Base-by-base conservation (phyloP, 2,797 vertebrate genomes). In the Dallia pectoralis region DNA sequence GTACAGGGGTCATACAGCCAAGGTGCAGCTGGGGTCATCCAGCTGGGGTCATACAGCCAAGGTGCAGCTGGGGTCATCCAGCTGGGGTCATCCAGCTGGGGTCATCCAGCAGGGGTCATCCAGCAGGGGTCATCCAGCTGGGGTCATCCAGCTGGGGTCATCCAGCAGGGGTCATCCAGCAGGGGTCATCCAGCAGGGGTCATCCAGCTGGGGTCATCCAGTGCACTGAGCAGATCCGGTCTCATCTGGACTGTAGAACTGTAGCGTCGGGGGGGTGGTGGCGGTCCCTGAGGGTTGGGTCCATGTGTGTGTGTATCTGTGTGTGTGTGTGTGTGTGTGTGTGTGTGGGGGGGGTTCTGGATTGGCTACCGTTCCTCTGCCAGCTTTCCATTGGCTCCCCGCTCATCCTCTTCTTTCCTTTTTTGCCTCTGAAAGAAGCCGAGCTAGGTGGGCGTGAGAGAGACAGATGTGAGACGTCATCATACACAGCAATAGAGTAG, bases 381-480 rank as follows among this genome's bases (percentile, higher is more conserved):
- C 77, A 90, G 93, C 81, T 94, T 96, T 74, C 92, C 85, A 12
- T 92, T 93, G 22, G 78, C 85, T 79, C 92, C 94, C 76, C 77
- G 90, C 83, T 94, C 91, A 0, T 91, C 87, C 0, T 92, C 86
- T 0, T 93, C 94, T 65, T 86, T 88, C 74, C 91, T 87, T 77
- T 92, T 94, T 83, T 94, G 96, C 82, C 91, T 95, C 87, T 91
- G 94, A 85, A 99, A 99, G 88, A 99, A 99, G 62, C 97, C 97
- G 2, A 99, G 94, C 97, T 99, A 91, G 4, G 63, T 62, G 75
- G 74, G 78, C 76, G 77, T 33, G 29, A 65, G 53, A 44, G 47
- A 62, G 25, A n/a, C 9, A 61, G n/a, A 44, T 19, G 33, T 22
- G 33, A 30, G 7, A 65, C 15, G 72, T 44, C 12, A 44, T 6